A percentile compares a stretch with the other conserved stretches of the same genome.
Evolutionary conservation across 2,797 vertebrate genomes (phyloP).

Genomic region (Anguilla pacifica): DNA sequence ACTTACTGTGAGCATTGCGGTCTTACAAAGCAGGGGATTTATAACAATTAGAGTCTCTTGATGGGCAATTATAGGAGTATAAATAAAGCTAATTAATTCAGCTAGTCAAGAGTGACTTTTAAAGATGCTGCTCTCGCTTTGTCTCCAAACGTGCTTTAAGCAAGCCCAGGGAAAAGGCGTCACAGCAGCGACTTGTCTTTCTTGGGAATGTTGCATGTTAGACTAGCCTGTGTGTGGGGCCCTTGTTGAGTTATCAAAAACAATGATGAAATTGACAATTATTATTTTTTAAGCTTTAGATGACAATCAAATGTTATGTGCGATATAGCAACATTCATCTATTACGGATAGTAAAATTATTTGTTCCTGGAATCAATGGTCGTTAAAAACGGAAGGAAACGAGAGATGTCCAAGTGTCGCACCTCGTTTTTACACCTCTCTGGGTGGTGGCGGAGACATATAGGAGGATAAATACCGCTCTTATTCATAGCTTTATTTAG

Average conservation of each 20-base stretch:
- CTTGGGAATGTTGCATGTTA: background rate
- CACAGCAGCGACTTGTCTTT: background rate
- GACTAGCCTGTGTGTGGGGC: background rate
- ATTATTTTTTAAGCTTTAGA: background rate
- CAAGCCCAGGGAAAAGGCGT: background rate
- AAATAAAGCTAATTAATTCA: slow-evolving; percentile 57
- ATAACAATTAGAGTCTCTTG: slow-evolving; percentile 56
- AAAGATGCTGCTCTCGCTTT: slow-evolving; percentile 27
- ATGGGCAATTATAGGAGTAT: slow-evolving; percentile 58
- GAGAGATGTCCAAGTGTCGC: background rate
- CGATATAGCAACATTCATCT: background rate
- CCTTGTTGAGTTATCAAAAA: background rate
- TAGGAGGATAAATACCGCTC: too few species aligned
- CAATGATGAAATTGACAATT: background rate
- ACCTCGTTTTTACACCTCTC: slow-evolving; percentile 4
- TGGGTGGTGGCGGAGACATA: background rate
- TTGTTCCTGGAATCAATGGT: background rate
- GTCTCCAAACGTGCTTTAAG: background rate
- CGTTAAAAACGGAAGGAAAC: background rate
- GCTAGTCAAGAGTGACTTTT: slow-evolving; percentile 56
- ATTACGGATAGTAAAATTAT: background rate
- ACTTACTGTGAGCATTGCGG: slow-evolving; percentile 48
- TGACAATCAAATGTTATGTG: background rate
- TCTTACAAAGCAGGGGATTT: slow-evolving; percentile 45
- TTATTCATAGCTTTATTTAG: background rate